Percentiles rank a stretch among this genome's conserved stretches.
Conservation (phyloP, 2,797 vertebrate genomes). For the Enteromius unitaeniatus region DNA sequence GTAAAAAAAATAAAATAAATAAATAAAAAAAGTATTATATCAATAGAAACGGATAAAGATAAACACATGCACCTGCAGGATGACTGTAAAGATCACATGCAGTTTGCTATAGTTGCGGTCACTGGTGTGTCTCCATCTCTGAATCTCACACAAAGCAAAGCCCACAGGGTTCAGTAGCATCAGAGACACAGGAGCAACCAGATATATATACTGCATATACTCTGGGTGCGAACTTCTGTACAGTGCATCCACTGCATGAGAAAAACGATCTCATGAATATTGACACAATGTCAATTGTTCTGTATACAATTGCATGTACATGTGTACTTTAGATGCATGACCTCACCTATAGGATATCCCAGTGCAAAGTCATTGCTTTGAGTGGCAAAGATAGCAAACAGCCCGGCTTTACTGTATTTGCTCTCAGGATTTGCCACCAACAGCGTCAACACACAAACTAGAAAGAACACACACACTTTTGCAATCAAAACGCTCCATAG, state of each 20-base stretch:
- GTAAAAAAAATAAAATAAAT: not conserved
- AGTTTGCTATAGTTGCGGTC: slow-evolving; percentile 81
- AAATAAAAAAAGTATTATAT: not conserved
- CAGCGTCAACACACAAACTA: slow-evolving; percentile 90
- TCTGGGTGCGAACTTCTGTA: slow-evolving; percentile 88
- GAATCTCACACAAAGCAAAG: slow-evolving; percentile 96
- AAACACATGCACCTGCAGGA: slow-evolving; percentile 78
- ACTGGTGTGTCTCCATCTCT: slow-evolving; percentile 85
- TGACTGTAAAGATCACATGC: slow-evolving; percentile 85
- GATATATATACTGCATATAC: slow-evolving; percentile 96
- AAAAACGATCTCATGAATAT: not conserved
- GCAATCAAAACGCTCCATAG: slow-evolving; percentile 91
- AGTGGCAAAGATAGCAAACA: slow-evolving; percentile 96
- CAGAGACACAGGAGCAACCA: slow-evolving; percentile 96
- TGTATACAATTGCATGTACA: not conserved
- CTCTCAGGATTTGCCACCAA: slow-evolving; percentile 87
- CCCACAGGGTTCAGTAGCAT: slow-evolving; percentile 97
- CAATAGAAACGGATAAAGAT: not conserved
- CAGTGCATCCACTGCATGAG: slow-evolving; percentile 73
- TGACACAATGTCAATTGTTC: not conserved
- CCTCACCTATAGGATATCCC: slow-evolving; percentile 96
- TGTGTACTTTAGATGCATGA: not conserved
- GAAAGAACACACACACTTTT: slow-evolving; percentile 91
- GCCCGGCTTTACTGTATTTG: slow-evolving; percentile 92
- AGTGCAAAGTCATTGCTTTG: slow-evolving; percentile 98